Base-by-base conservation (phyloP, 2,797 vertebrate species). In the Alosa sapidissima region DNA sequence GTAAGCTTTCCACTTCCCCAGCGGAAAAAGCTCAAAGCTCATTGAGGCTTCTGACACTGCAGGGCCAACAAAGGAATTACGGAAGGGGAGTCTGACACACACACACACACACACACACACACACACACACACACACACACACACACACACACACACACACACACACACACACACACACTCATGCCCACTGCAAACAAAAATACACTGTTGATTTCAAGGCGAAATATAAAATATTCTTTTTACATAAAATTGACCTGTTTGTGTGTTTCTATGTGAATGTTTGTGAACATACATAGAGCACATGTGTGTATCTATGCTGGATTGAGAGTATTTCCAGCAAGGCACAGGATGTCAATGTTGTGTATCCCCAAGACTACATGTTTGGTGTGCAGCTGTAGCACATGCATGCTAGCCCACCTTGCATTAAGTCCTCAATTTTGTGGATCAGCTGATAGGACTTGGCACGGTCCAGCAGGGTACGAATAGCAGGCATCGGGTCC, bases 381-480 rank as follows among this genome's bases (percentile, higher is more conserved):
- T n/a, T 14, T 58, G 55, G 55, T 58, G 2, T n/a, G 21, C 16
- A 58, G 55, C 52, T 60, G 8, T 7, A 24, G 58, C 58, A 62
- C 5, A 2, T 41, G 41, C 58, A 24, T 9, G 8, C 58, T 24
- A 24, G 58, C 87, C 65, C 92, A 99, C 98, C 98, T 96, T 98
- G 95, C 97, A 99, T 98, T 91, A 96, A 96, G 84, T 96, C 95
- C 92, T 99, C 98, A 89, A 99, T 97, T 91, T 96, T 96, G 88
- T 97, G 97, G 91, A 99, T 97, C 55, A 99, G 96, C 90, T 98
- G 97, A 0, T 99, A 99, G 86, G 98, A 99, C 90, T 97, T 99
- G 94, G 97, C 98, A 86, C 98, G 97, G 92, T 99, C 98, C 85
- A 99, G 95, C 86, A 99, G 94, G 0, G 97, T 99, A 81, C 98